These are phyloP conservation scores for Macropus fuliginosus DNA, from an alignment of 2,797 vertebrate genomes.

Conservation along the genomic window DNA sequence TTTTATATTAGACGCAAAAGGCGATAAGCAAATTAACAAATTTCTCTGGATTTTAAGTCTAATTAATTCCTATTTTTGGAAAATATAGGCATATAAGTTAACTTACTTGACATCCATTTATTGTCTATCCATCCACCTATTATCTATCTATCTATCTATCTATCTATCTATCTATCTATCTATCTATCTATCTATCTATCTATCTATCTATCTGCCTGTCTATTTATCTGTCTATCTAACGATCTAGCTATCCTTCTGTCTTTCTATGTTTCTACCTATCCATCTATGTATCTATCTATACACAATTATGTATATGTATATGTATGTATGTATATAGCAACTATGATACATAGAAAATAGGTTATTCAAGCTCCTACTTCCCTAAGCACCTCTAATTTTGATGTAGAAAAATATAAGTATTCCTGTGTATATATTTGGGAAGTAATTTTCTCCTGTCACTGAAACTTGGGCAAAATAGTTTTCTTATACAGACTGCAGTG, in stretches of 20 bases:
- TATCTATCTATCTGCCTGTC: too few relatives aligned
- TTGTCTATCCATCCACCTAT: too few relatives aligned
- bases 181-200: too few relatives aligned
- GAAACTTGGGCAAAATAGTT: conserved; percentile 66
- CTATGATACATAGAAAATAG: conserved; percentile 27
- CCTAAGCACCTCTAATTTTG: conserved; percentile 63
- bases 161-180: too few relatives aligned
- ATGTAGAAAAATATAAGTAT: conserved; percentile 56
- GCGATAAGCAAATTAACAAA: conserved; percentile 76
- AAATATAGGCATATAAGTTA: conserved; percentile 68
- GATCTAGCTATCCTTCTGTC: too few relatives aligned
- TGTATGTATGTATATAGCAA: not conserved
- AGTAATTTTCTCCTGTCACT: conserved; percentile 74
- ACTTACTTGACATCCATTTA: conserved; percentile 39
- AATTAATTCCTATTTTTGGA: conserved; percentile 66
- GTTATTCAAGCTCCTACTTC: conserved; percentile 42
- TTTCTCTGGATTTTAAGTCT: conserved; percentile 75
- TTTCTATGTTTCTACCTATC: too few relatives aligned
- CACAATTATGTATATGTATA: not conserved
- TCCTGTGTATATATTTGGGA: conserved; percentile 69
- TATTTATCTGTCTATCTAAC: too few relatives aligned
- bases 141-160: not conserved
- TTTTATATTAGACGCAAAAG: conserved; percentile 64
- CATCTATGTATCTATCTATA: too few relatives aligned
- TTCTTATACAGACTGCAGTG: conserved; percentile 69